phyloP scores from a whole-genome alignment of 2,888 invertebrate genomes.

The Petrolisthes cinctipes region DNA sequence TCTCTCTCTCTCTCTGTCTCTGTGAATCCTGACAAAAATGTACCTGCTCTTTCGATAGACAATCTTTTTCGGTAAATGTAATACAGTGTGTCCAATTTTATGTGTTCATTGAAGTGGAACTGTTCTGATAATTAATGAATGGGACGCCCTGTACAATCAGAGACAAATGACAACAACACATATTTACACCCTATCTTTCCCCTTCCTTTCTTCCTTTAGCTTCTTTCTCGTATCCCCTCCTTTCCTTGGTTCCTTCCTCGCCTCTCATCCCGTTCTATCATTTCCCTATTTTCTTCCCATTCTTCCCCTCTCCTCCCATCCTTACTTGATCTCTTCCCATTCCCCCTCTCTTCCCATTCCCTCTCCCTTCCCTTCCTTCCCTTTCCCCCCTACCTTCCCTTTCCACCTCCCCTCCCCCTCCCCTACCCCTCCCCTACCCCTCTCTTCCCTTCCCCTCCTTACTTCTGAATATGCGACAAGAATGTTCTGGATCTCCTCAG shows the following conservation, averaged over 20 bases:
- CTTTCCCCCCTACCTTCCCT: not conserved
- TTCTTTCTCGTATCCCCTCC: not conserved
- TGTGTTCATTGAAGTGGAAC: no score
- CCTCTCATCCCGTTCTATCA: not conserved
- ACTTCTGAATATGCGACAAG: not conserved
- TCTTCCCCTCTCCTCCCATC: not conserved
- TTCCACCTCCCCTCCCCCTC: not conserved
- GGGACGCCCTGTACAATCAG: no score
- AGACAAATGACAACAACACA: not conserved
- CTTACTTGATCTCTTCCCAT: constrained; percentile 7
- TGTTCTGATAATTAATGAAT: no score
- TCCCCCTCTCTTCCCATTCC: constrained; percentile 4
- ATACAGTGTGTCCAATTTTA: no score
- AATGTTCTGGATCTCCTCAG: not conserved
- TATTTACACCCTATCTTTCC: not conserved
- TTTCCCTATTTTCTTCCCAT: constrained; percentile 3
- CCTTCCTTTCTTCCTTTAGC: not conserved
- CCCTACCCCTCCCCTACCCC: not conserved
- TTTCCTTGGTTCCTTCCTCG: constrained; percentile 5
- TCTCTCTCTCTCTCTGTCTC: not conserved
- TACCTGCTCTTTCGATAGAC: not conserved
- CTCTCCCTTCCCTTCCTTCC: not conserved
- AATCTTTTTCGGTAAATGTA: not conserved
- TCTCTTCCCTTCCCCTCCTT: not conserved
- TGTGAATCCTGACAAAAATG: not conserved